phyloP scores from a whole-genome alignment of 2,797 vertebrate genomes.

The Muraenolepis orangiensis region DNA sequence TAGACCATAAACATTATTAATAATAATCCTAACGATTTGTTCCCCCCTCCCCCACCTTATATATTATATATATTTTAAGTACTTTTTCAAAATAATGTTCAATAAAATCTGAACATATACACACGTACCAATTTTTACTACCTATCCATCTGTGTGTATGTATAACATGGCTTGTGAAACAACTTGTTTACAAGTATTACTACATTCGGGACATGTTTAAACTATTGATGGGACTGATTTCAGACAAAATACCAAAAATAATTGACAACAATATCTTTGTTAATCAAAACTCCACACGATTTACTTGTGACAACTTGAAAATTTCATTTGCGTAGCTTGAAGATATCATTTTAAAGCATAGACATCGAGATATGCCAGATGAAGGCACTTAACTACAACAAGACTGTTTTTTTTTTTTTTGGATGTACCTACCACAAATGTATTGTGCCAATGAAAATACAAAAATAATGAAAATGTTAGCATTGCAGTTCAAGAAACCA shows the following conservation, averaged over 20 bases:
- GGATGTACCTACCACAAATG: constrained; percentile 21
- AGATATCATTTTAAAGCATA: constrained; percentile 48
- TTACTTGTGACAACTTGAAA: constrained; percentile 35
- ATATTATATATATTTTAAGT: background rate
- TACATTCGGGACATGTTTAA: background rate
- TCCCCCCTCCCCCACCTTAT: no score
- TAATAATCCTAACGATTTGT: no score
- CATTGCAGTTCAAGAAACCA: constrained; percentile 43
- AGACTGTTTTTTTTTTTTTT: constrained; percentile 39
- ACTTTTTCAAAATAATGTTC: background rate
- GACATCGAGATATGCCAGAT: constrained; percentile 56
- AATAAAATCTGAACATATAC: no score
- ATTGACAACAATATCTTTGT: constrained; percentile 44
- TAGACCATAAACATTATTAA: no score
- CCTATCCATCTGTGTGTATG: background rate
- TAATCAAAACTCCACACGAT: constrained; percentile 61
- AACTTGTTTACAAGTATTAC: background rate
- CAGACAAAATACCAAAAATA: constrained; percentile 23
- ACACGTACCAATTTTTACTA: background rate
- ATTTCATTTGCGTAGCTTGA: constrained; percentile 26
- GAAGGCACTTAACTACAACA: constrained; percentile 66
- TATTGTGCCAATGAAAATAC: constrained; percentile 22
- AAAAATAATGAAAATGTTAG: constrained; percentile 25
- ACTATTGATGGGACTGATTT: background rate
- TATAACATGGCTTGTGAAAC: background rate